Evolutionary conservation across 1,140 invertebrate genomes (phyloP).

Genomic region (Gerris buenoi): DNA sequence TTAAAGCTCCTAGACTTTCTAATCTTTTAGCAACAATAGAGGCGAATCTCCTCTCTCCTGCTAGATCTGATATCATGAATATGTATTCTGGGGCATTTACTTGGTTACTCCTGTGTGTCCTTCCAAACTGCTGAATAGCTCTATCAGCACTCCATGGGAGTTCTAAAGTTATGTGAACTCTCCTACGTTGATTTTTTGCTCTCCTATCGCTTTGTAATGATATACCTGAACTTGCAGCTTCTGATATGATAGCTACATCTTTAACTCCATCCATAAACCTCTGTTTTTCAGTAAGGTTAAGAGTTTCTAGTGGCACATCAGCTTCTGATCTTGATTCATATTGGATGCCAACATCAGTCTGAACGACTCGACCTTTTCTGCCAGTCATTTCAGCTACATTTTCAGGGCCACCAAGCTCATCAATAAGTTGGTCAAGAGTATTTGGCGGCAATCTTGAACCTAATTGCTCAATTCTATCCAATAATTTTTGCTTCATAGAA

Average conservation of each 20-base stretch:
- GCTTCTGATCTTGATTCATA: constrained; percentile 89
- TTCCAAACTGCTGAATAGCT: constrained; percentile 98
- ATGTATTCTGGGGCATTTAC: constrained; percentile 97
- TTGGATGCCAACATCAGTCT: constrained; percentile 70
- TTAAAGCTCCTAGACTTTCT: constrained; percentile 87
- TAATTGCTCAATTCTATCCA: constrained; percentile 69
- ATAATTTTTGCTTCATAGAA: constrained; percentile 78
- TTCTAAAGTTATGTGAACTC: constrained; percentile 96
- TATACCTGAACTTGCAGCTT: constrained; percentile 95
- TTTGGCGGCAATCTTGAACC: constrained; percentile 87
- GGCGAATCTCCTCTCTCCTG: constrained; percentile 89
- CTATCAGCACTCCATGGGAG: constrained; percentile 97
- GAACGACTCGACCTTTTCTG: constrained; percentile 85
- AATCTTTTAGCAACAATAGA: constrained; percentile 89
- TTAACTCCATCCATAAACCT: constrained; percentile 98
- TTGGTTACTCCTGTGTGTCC: constrained; percentile 70
- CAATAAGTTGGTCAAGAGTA: constrained; percentile 93
- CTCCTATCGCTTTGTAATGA: constrained; percentile 88
- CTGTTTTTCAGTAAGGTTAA: constrained; percentile 66
- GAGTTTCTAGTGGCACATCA: constrained; percentile 86
- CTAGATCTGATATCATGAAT: constrained; percentile 94
- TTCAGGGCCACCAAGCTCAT: constrained; percentile 90
- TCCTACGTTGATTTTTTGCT: constrained; percentile 74
- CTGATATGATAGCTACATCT: constrained; percentile 95
- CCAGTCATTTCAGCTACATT: constrained; percentile 98